phyloP scores from a whole-genome alignment of 2,797 vertebrate genomes.

The Coranthus polyacanthus region DNA sequence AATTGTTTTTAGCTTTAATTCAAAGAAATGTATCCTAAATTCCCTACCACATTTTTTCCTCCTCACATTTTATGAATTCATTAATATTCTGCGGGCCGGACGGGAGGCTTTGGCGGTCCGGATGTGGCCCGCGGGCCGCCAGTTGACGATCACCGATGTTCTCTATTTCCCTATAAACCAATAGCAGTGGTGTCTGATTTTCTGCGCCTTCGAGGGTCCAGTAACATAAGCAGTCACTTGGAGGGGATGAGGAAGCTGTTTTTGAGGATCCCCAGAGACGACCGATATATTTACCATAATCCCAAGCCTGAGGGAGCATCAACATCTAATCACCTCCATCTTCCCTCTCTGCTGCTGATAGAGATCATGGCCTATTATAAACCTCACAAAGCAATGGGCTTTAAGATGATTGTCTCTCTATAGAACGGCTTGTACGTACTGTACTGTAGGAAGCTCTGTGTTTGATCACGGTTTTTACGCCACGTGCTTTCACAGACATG shows the following conservation, averaged over 20 bases:
- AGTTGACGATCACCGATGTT: slow-evolving; percentile 2
- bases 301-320: slow-evolving; percentile 76
- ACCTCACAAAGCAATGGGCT: slow-evolving; percentile 70
- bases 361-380: slow-evolving; percentile 77
- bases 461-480: slow-evolving; percentile 28
- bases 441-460: slow-evolving; percentile 32
- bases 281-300: slow-evolving; percentile 82
- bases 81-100: too few relatives aligned
- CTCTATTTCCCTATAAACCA: slow-evolving; percentile 29
- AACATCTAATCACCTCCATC: slow-evolving; percentile 81
- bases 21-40: too few relatives aligned
- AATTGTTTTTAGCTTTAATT: too few relatives aligned
- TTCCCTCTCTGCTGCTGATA: slow-evolving; percentile 73
- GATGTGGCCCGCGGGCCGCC: too few relatives aligned
- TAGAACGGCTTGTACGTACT: slow-evolving; percentile 26
- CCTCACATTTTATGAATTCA: too few relatives aligned
- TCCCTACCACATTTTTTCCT: too few relatives aligned
- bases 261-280: slow-evolving; percentile 76
- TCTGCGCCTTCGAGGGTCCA: slow-evolving; percentile 62
- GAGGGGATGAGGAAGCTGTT: slow-evolving; percentile 67
- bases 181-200: slow-evolving; percentile 31
- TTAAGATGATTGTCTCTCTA: slow-evolving; percentile 63
- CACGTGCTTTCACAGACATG: slow-evolving; percentile 17
- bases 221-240: slow-evolving; percentile 65
- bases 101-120: too few relatives aligned